Evolutionary conservation across 1,140 invertebrate genomes (phyloP).

Genomic region (Dendroctonus ponderosae): DNA sequence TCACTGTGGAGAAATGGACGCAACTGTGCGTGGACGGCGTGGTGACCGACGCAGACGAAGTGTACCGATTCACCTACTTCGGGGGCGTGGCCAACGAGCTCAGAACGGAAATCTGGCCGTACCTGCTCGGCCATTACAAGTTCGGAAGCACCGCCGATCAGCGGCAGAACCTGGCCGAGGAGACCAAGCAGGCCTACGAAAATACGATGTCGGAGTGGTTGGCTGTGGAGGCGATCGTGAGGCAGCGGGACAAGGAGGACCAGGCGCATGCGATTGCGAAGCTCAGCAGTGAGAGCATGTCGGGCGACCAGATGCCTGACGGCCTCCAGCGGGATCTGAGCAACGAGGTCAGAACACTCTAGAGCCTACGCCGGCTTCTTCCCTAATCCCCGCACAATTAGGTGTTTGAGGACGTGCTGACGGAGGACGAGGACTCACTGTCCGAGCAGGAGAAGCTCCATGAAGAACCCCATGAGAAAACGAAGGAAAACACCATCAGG

Average conservation of each 20-base stretch:
- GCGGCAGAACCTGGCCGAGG: slow-evolving; percentile 64
- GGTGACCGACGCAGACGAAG: slow-evolving; percentile 65
- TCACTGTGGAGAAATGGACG: slow-evolving; percentile 70
- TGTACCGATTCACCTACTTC: slow-evolving; percentile 83
- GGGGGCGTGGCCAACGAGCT: slow-evolving; percentile 79
- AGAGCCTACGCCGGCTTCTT: not conserved
- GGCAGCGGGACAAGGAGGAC: slow-evolving; percentile 76
- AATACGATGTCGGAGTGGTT: slow-evolving; percentile 92
- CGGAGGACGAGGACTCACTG: slow-evolving; percentile 55
- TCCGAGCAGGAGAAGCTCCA: slow-evolving; percentile 54
- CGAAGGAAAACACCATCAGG: slow-evolving; percentile 51
- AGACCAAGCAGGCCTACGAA: slow-evolving; percentile 75
- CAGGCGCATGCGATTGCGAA: slow-evolving; percentile 65
- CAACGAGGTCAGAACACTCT: slow-evolving; percentile 50
- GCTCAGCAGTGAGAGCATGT: slow-evolving; percentile 58
- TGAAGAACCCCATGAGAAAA: slow-evolving; percentile 43
- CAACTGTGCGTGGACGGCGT: slow-evolving; percentile 61
- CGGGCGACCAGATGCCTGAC: slow-evolving; percentile 47
- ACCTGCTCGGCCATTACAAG: slow-evolving; percentile 82
- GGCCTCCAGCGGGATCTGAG: slow-evolving; percentile 47
- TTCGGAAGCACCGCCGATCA: slow-evolving; percentile 74
- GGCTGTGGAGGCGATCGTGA: slow-evolving; percentile 87
- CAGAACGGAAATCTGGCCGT: slow-evolving; percentile 86
- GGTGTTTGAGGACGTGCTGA: slow-evolving; percentile 59
- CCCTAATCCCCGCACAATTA: slow-evolving; percentile 32